These are phyloP conservation scores for Galaxea fascicularis DNA, from an alignment of 92 coral and sea anemone species.

Conservation along the genomic window DNA sequence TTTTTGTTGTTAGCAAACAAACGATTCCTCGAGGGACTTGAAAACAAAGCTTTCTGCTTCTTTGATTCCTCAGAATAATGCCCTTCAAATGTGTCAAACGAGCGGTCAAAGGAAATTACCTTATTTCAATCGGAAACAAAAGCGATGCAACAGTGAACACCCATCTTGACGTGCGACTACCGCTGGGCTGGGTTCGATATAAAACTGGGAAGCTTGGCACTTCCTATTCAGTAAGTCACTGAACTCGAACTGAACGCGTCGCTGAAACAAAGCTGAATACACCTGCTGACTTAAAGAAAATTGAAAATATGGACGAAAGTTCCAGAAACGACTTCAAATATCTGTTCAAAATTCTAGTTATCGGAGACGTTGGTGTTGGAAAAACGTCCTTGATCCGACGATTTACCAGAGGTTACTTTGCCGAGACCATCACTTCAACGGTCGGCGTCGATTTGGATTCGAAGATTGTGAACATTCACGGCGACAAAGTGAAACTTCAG, in stretches of 20 bases:
- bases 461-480: conserved; percentile 87
- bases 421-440: conserved; percentile 90
- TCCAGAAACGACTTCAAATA: conserved; percentile 78
- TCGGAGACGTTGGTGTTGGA: conserved; percentile 98
- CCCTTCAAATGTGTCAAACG: conserved; percentile 26
- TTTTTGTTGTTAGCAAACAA: conserved; percentile 36
- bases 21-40: conserved; percentile 35
- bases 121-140: conserved; percentile 39
- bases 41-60: conserved; percentile 24
- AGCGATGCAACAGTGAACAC: conserved; percentile 39
- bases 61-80: conserved; percentile 30
- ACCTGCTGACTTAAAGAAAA: background rate
- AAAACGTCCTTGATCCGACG: conserved; percentile 96
- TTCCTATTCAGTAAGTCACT: conserved; percentile 23
- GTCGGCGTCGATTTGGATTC: conserved; percentile 95
- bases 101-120: conserved; percentile 44
- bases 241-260: conserved; percentile 27
- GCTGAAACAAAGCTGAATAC: conserved; percentile 3
- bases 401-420: conserved; percentile 95
- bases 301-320: conserved; percentile 50
- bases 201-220: conserved; percentile 11
- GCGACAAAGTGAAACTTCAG: conserved; percentile 95
- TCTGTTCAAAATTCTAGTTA: conserved; percentile 89
- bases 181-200: conserved; percentile 52
- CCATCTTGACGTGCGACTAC: background rate